Evolutionary conservation across 2,113 vertebrate genomes (phyloP).

Genomic region (Corythornis madagascariensis): DNA sequence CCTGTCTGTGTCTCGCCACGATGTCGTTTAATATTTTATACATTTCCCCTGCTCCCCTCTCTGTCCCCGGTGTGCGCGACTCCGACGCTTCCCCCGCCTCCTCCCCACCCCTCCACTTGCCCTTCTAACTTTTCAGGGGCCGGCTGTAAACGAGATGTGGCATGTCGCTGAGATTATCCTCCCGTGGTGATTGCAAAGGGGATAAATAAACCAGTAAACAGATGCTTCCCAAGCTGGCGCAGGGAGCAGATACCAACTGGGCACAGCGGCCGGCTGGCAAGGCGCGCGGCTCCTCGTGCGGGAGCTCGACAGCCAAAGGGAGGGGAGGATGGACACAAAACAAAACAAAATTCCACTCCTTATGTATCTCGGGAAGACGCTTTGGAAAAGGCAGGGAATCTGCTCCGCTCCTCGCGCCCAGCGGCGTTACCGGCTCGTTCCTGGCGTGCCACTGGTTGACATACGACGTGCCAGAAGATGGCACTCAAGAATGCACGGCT

Average conservation of each 20-base stretch:
- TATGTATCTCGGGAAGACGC: neutral
- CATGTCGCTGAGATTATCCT: conserved; percentile 42
- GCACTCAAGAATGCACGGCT: conserved; percentile 62
- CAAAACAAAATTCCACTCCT: neutral
- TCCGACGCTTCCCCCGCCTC: neutral
- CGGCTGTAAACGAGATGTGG: conserved; percentile 65
- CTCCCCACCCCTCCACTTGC: conserved; percentile 24
- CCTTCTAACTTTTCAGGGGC: conserved; percentile 66
- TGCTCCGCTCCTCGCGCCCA: fast-evolving
- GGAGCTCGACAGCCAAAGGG: neutral
- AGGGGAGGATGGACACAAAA: too few species aligned
- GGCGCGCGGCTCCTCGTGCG: neutral
- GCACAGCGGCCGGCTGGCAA: neutral
- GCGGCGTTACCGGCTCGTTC: neutral
- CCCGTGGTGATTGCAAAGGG: conserved; percentile 20
- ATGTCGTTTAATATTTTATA: conserved; percentile 72
- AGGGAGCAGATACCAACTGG: neutral
- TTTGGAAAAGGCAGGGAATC: neutral
- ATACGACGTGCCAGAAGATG: conserved; percentile 53
- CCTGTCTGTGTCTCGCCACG: conserved; percentile 68
- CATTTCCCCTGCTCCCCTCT: conserved; percentile 46
- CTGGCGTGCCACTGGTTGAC: neutral
- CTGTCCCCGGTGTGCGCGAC: neutral
- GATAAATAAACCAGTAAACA: conserved; percentile 72
- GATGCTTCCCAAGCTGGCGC: conserved; percentile 60